Evolutionary conservation across 2,888 invertebrate genomes (phyloP).

Genomic region (Omphaloscelis lunosa): DNA sequence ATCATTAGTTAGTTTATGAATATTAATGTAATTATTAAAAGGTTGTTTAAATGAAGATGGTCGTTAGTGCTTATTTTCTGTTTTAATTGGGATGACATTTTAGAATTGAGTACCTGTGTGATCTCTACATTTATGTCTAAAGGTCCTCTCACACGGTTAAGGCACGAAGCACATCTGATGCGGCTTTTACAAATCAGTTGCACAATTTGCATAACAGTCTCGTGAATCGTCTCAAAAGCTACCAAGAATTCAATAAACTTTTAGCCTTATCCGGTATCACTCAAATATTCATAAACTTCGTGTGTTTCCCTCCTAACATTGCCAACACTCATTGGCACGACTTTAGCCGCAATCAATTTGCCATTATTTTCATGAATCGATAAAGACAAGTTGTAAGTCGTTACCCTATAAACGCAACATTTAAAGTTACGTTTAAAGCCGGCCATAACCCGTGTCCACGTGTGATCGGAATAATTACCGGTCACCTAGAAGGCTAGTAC

Average conservation of each 20-base stretch:
- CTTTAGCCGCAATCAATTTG: slow-evolving; percentile 64
- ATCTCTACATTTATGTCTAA: slow-evolving; percentile 32
- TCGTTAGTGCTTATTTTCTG: slow-evolving; percentile 3
- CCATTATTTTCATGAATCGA: slow-evolving; percentile 79
- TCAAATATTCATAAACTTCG: slow-evolving; percentile 51
- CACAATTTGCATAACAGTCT: slow-evolving; percentile 41
- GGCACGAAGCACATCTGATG: neutral
- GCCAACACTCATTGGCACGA: slow-evolving; percentile 57
- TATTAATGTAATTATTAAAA: slow-evolving; percentile 44
- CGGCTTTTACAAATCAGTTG: slow-evolving; percentile 18
- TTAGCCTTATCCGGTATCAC: slow-evolving; percentile 35
- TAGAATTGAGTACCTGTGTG: slow-evolving; percentile 17
- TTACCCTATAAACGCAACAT: slow-evolving; percentile 84
- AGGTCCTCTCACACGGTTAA: neutral
- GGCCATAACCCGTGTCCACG: slow-evolving; percentile 86
- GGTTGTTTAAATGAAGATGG: slow-evolving; percentile 33
- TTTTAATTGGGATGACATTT: slow-evolving; percentile 46
- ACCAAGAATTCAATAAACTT: slow-evolving; percentile 54
- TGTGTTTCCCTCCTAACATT: slow-evolving; percentile 48
- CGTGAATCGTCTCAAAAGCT: slow-evolving; percentile 49
- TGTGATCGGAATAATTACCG: slow-evolving; percentile 88
- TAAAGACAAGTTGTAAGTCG: slow-evolving; percentile 82
- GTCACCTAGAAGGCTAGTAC: slow-evolving; percentile 67
- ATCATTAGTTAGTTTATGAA: slow-evolving; percentile 52
- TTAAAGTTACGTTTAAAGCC: slow-evolving; percentile 82